Evolutionary conservation across 2,888 invertebrate species (phyloP).

Genomic region (Stenoptilia bipunctidactyla): DNA sequence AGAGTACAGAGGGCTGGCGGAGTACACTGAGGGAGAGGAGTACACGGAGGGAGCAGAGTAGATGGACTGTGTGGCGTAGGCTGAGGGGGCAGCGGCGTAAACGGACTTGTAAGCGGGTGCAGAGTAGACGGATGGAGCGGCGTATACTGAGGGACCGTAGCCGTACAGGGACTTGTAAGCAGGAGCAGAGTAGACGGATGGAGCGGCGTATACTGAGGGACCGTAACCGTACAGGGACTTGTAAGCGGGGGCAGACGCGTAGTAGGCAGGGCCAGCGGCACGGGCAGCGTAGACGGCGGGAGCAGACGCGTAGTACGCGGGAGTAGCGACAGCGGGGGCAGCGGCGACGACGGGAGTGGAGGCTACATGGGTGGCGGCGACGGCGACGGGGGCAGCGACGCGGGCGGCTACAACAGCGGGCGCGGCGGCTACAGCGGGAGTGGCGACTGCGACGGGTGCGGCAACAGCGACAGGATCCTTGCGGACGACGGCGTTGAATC

Average conservation of each 20-base stretch:
- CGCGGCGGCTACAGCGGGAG: too few relatives aligned
- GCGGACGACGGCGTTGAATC: conserved; percentile 71
- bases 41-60: too few relatives aligned
- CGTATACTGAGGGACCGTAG: conserved; percentile 15
- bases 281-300: conserved; percentile 21
- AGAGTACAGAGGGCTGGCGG: too few relatives aligned
- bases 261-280: conserved; percentile 4
- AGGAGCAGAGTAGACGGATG: conserved; percentile 16
- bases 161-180: conserved; percentile 20
- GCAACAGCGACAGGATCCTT: conserved; percentile 52
- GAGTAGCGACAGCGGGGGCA: conserved; percentile 29
- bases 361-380: conserved; percentile 6
- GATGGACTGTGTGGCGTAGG: too few relatives aligned
- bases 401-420: too few relatives aligned
- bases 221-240: conserved; percentile 19
- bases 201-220: conserved; percentile 18
- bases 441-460: conserved; percentile 18
- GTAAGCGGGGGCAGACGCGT: conserved; percentile 16
- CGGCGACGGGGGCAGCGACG: conserved; percentile 7
- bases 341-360: conserved; percentile 30
- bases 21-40: too few relatives aligned
- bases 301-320: conserved; percentile 29
- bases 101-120: conserved; percentile 17
- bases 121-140: conserved; percentile 7
- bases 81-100: background rate